phyloP scores from a whole-genome alignment of 2,113 vertebrate species.

The Martes martes region DNA sequence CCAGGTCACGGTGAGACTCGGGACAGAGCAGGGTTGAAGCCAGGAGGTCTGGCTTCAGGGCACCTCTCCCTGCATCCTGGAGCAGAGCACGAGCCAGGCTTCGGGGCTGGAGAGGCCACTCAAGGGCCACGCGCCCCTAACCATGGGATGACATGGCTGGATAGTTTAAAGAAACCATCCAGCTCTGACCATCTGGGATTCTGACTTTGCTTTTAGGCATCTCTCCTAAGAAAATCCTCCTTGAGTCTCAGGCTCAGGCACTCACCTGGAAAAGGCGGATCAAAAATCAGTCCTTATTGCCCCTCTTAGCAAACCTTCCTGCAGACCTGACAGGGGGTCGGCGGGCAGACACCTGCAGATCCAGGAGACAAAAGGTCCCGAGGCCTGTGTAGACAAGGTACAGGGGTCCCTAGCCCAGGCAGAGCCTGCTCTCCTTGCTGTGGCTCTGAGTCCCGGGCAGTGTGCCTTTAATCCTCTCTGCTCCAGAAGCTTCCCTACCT shows the following conservation, averaged over 20 bases:
- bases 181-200: neutral
- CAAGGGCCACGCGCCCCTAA: no score
- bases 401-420: no score
- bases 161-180: neutral
- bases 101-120: fast-evolving
- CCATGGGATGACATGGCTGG: fast-evolving
- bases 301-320: neutral
- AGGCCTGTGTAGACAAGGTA: neutral
- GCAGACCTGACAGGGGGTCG: neutral
- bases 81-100: neutral
- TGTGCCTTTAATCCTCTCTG: neutral
- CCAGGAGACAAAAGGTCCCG: neutral
- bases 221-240: neutral
- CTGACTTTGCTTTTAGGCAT: neutral
- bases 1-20: neutral
- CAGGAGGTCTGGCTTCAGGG: neutral
- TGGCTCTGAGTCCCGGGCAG: fast-evolving
- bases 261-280: neutral
- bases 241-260: neutral
- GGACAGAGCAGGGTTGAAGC: neutral
- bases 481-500: neutral
- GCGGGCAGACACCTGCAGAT: neutral
- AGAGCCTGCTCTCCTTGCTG: no score
- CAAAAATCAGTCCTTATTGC: neutral
- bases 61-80: neutral